Conservation (phyloP, 2,888 invertebrate species). For the Heliconius erato region DNA sequence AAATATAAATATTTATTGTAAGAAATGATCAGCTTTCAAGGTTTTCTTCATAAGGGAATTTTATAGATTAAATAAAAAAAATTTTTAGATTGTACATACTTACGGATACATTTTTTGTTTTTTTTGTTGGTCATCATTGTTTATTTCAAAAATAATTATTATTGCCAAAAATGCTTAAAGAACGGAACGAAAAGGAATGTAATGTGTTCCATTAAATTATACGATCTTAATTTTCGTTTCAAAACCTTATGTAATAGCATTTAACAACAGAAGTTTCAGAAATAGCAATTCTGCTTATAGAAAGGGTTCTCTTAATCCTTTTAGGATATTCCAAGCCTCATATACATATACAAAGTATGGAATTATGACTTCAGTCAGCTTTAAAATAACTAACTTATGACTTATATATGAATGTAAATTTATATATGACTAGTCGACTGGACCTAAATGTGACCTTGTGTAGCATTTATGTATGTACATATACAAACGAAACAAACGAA, state of each 20-base stretch:
- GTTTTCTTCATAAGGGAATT: neutral
- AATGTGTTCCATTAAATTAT: conserved; percentile 8
- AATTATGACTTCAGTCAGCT: neutral
- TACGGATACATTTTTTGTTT: too few species aligned
- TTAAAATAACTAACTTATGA: neutral
- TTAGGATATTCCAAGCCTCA: conserved; percentile 9
- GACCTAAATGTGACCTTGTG: too few species aligned
- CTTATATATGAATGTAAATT: neutral
- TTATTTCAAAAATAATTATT: neutral
- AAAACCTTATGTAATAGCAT: conserved; percentile 13
- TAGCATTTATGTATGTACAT: too few species aligned
- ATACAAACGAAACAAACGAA: too few species aligned
- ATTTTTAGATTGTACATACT: neutral
- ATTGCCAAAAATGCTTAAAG: neutral
- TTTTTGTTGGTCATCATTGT: neutral
- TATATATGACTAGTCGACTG: neutral
- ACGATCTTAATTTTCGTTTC: conserved; percentile 15
- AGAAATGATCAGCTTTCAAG: neutral
- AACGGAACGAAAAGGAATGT: neutral
- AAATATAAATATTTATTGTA: neutral
- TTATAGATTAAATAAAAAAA: neutral
- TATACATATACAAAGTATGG: neutral
- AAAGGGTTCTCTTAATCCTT: conserved; percentile 1
- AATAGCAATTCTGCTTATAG: conserved; percentile 22
- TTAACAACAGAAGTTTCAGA: conserved; percentile 13